phyloP scores from a whole-genome alignment of 2,113 vertebrate genomes.

The Casuarius casuarius region DNA sequence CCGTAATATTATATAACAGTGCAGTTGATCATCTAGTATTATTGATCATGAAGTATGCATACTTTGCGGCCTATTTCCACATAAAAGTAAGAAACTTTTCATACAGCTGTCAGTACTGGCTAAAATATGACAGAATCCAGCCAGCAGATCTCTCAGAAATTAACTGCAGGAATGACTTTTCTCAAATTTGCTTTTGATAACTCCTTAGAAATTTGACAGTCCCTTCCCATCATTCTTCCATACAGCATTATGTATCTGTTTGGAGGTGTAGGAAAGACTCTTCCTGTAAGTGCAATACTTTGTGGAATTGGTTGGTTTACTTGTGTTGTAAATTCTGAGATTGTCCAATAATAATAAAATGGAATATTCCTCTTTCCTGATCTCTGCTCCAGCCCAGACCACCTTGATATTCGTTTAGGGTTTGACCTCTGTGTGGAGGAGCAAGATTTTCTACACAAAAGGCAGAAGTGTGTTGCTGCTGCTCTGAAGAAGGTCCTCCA shows the following conservation, averaged over 20 bases:
- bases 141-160: background rate
- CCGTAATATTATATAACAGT: background rate
- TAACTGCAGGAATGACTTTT: background rate
- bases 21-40: background rate
- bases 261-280: background rate
- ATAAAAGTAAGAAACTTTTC: background rate
- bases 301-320: background rate
- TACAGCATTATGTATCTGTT: background rate
- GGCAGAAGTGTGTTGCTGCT: conserved; percentile 72
- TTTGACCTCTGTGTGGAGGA: conserved; percentile 80
- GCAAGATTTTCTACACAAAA: conserved; percentile 80
- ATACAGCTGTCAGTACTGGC: background rate
- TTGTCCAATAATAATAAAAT: background rate
- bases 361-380: background rate
- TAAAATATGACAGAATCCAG: background rate
- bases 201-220: background rate
- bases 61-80: background rate
- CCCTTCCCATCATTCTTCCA: background rate
- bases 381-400: conserved; percentile 45
- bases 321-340: background rate
- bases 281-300: background rate
- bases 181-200: background rate
- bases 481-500: conserved; percentile 80
- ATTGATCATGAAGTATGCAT: background rate
- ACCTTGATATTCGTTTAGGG: conserved; percentile 82